Base-by-base conservation (phyloP, 2,113 vertebrate species). In the Cyprinus carpio region DNA sequence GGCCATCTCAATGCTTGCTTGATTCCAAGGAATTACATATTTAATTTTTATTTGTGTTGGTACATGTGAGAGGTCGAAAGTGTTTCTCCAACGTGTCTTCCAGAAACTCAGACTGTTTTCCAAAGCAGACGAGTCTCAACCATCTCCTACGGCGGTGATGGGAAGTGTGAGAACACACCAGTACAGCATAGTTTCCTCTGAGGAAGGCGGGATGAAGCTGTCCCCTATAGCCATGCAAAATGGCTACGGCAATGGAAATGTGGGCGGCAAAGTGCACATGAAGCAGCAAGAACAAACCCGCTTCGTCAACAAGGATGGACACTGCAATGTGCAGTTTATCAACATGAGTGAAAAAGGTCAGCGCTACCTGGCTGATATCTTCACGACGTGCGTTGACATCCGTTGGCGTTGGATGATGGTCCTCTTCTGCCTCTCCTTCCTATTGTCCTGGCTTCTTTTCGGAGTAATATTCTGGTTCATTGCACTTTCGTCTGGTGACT, bases 41-140 rank as follows among this genome's bases (percentile, higher is more conserved):
- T n/a, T n/a, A n/a, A n/a, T 58, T 18, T 46, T 83, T 56, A 8
- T 81, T 84, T 96, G 90, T 88, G 94, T 91, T 95, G 95, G 93
- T 90, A 92, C 92, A 94, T 80, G 83, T 84, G 93, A 97, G 93
- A 92, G 93, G 96, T 96, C 95, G 95, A 98, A 98, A 97, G 97
- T 98, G 97, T 98, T 98, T 98, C 97, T 98, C 95, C 97, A 97
- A 98, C 97, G 96, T 92, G 93, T 99, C 94, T 95, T 96, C 94
- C 96, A 97, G 94, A 99, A 98, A 97, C 96, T 98, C 86, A 97
- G 96, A 99, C 97, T 99, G 97, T 99, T 98, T 95, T 95, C 96
- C 93, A 97, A 95, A 97, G 97, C 97, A 95, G 97, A 97, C 93
- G 56, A 31, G 89, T 92, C 95, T 90, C 96, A 95, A 92, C 94